Base-by-base conservation (phyloP, 2,888 invertebrate species). In the Drosophila neotestacea region DNA sequence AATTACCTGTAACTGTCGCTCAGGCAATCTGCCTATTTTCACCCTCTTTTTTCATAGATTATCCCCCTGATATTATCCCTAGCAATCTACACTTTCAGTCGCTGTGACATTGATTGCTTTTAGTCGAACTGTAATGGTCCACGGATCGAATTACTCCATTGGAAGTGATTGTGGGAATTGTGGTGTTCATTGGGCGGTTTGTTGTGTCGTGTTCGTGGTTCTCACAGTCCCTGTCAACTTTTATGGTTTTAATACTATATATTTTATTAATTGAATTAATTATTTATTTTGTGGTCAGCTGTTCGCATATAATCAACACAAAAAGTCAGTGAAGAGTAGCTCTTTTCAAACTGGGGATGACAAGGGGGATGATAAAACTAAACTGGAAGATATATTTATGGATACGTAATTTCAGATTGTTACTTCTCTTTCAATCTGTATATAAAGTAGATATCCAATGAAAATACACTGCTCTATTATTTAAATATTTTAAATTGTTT, bases 181-280 rank as follows among this genome's bases (percentile, higher is more conserved):
- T 9, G 55, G 22, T 51, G 38, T 27, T 38, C 36, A 38, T n/a
- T 36, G 27, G 30, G 28, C n/a, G 42, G 27, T 22, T 22, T 36
- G 11, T 56, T 34, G 68, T 51, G 38, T 50, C 59, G 54, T 27
- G 52, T 34, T 42, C 39, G 41, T 44, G 47, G 55, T 34, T 16
- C 44, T 34, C 61, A 27, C 42, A 52, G 22, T 52, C 58, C 56
- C 61, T 66, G 77, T 66, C 77, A 56, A 72, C 66, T 80, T 80
- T 77, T 70, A 77, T 77, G 77, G 77, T 81, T 79, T 77, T 70
- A 80, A 88, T 22, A 22, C 22, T 22, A 22, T 83, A 81, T 77
- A 73, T 86, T 71, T 80, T 69, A 86, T 74, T 79, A 81, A 85
- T 86, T 79, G 72, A 88, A 88, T 88, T 88, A 88, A 88, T 81